A percentile compares a stretch with the other conserved stretches of the same genome.
phyloP scores from a whole-genome alignment of 2,797 vertebrate species.

The Enteromius thamalakanensis region DNA sequence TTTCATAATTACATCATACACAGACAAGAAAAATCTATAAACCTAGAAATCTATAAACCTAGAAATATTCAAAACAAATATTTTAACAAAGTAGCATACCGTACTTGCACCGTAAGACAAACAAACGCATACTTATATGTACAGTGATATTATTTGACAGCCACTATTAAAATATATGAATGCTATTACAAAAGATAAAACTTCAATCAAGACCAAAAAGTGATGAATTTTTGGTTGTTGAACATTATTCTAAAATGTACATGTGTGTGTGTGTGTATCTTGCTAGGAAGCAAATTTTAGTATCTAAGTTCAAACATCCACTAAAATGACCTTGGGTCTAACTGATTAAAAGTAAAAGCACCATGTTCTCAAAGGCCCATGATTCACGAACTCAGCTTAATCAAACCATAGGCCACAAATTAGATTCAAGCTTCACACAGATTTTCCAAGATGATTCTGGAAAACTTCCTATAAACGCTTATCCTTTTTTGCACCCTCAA shows the following conservation, averaged over 20 bases:
- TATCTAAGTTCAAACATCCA: not conserved
- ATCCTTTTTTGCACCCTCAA: constrained; percentile 1
- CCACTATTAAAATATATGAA: not conserved
- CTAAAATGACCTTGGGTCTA: constrained; percentile 19
- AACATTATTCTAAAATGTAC: not conserved
- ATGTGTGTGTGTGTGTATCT: not conserved
- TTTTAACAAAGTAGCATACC: not conserved
- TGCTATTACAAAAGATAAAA: constrained; percentile 8
- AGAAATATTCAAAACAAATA: not conserved
- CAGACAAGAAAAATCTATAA: not conserved
- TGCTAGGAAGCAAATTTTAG: not conserved
- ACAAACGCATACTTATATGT: not conserved
- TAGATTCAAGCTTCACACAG: constrained; percentile 5
- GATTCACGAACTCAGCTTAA: constrained; percentile 20
- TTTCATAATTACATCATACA: not conserved
- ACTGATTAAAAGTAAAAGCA: constrained; percentile 33
- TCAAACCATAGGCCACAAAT: constrained; percentile 19
- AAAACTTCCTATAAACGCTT: not conserved
- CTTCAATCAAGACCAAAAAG: not conserved
- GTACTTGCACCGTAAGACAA: not conserved
- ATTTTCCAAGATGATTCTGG: constrained; percentile 15
- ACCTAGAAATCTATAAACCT: not conserved
- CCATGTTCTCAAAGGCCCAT: constrained; percentile 24
- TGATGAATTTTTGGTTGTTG: not conserved
- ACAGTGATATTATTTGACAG: not conserved